Conservation (phyloP, 1,140 invertebrate species). For the Drosophila bipectinata region DNA sequence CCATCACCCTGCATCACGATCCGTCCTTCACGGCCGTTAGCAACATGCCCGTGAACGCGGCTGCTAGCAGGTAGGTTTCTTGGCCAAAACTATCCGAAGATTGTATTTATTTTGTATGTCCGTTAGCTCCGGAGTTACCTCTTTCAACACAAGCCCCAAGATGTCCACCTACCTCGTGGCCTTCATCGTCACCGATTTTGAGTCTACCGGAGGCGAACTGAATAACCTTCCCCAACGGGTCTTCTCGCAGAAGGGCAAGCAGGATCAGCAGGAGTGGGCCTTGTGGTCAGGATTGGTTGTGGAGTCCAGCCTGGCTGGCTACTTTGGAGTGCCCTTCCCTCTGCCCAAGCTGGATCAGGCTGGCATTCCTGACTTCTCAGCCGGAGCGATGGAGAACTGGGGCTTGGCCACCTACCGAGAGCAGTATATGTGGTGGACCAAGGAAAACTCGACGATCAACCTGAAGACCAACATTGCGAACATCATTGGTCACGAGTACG, state of each 20-base stretch:
- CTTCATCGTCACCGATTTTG: constrained; percentile 89
- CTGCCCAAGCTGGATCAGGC: constrained; percentile 73
- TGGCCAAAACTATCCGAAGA: background rate
- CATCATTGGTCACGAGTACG: constrained; percentile 87
- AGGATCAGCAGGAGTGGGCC: constrained; percentile 58
- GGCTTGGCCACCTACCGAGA: constrained; percentile 75
- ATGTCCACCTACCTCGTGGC: constrained; percentile 91
- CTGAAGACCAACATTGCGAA: constrained; percentile 85
- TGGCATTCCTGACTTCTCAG: constrained; percentile 71
- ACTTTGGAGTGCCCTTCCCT: constrained; percentile 58
- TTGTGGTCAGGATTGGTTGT: constrained; percentile 60
- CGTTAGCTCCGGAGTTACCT: constrained; percentile 52
- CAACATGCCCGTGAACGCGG: constrained; percentile 87
- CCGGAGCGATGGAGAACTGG: constrained; percentile 81
- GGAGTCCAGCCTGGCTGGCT: constrained; percentile 50
- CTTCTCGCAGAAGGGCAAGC: constrained; percentile 62
- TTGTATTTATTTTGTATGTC: background rate
- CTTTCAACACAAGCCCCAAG: constrained; percentile 59
- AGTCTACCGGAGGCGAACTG: constrained; percentile 37
- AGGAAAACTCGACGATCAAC: constrained; percentile 60
- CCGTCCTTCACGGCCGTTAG: constrained; percentile 87
- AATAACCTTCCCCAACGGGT: constrained; percentile 79
- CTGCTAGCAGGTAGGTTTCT: constrained; percentile 32
- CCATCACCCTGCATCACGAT: constrained; percentile 87
- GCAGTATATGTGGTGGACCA: constrained; percentile 71